Base-by-base conservation (phyloP, 2,797 vertebrate genomes). In the Oryzias sinensis region DNA sequence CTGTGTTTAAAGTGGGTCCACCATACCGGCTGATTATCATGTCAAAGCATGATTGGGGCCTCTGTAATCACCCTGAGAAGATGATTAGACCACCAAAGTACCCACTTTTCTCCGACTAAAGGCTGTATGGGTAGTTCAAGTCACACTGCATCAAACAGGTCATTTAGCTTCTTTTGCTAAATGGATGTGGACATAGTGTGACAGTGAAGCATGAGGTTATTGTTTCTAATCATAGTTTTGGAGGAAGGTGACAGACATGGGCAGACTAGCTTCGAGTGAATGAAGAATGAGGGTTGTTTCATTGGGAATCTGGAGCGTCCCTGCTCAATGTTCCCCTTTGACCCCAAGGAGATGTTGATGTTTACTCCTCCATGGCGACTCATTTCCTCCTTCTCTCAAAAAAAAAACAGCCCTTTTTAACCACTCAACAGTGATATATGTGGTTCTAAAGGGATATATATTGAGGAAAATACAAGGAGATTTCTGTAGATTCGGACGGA, bases 201-300 rank as follows among this genome's bases (percentile, higher is more conserved):
- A 76, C 82, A 88, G 74, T 85, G 68, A 85, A 71, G 61, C 80
- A 85, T 77, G 68, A 84, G 82, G 73, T 79, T 86, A 66, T 79
- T 74, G 70, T 88, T 88, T 81, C 86, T 87, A 89, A 91, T 87
- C 87, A 86, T 81, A 79, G 79, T 71, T 58, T 14, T 33, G n/a
- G 70, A 85, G 67, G 68, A 74, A 76, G 69, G 71, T 55, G 70
- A 73, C 14, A 24, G 71, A 33, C 33, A 24, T 4, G 4, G 69
- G 50, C 56, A 33, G 61, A 74, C 52, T 17, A 55, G 55, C 20
- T 53, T 55, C 6, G 13, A 20, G 50, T 52, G 62, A 64, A 53
- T 16, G 18, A 53, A 55, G 79, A 65, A 55, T 46, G 60, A 65
- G 54, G 51, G 62, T 78, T 27, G 5, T 61, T 60, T 81, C 56